A percentile compares a stretch with the other conserved stretches of the same genome.
Evolutionary conservation across 2,888 invertebrate species (phyloP).

Genomic region (Eupithecia subfuscata): DNA sequence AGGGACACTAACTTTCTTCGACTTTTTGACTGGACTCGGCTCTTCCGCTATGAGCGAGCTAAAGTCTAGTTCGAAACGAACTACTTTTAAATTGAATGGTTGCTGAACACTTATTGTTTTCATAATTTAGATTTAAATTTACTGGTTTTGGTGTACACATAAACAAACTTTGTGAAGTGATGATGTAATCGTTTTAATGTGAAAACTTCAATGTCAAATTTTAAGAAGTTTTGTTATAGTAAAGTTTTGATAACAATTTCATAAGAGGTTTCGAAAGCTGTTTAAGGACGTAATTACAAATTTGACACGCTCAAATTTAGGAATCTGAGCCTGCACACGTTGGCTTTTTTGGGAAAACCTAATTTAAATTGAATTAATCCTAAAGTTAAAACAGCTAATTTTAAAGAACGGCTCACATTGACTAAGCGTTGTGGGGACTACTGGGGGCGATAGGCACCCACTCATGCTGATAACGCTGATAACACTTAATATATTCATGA

Average conservation of each 20-base stretch:
- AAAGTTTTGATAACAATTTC: not conserved
- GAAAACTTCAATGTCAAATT: slow-evolving; percentile 12
- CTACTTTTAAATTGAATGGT: slow-evolving; percentile 76
- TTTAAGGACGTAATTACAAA: too few relatives aligned
- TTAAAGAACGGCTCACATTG: slow-evolving; percentile 38
- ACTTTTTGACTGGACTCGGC: slow-evolving; percentile 53
- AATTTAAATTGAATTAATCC: slow-evolving; percentile 1
- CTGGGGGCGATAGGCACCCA: slow-evolving; percentile 74
- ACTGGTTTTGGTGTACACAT: slow-evolving; percentile 14
- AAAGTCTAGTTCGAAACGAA: slow-evolving; percentile 74
- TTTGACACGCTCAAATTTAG: too few relatives aligned
- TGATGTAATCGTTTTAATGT: not conserved
- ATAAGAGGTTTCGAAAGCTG: not conserved
- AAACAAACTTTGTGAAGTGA: slow-evolving; percentile 13
- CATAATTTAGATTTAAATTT: slow-evolving; percentile 52
- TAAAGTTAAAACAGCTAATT: slow-evolving; percentile 39
- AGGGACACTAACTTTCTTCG: slow-evolving; percentile 65
- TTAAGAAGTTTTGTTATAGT: not conserved
- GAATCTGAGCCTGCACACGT: too few relatives aligned
- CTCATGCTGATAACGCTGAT: slow-evolving; percentile 75
- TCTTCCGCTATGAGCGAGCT: slow-evolving; percentile 56
- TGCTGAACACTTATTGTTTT: slow-evolving; percentile 70
- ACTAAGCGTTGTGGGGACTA: slow-evolving; percentile 42
- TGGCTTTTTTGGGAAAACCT: not conserved
- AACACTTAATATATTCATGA: slow-evolving; percentile 75